Evolutionary conservation across 1,140 invertebrate genomes (phyloP).

Genomic region (Alviniconcha marisindica): DNA sequence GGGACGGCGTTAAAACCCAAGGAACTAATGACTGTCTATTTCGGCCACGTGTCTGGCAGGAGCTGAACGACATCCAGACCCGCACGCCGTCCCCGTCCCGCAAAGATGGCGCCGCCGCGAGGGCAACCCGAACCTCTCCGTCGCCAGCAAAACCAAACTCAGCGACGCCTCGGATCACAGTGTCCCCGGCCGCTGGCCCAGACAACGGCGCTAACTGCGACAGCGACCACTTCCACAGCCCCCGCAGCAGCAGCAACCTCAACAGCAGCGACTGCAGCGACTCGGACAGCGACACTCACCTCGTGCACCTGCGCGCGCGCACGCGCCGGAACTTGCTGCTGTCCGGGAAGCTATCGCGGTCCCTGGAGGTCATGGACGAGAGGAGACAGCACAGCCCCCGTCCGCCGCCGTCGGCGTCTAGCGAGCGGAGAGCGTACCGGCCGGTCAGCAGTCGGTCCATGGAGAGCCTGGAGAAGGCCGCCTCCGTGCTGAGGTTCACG

Average conservation of each 20-base stretch:
- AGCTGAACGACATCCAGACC: conserved; percentile 21
- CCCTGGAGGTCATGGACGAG: conserved; percentile 22
- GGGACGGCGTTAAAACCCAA: background rate
- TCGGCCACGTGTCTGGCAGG: too few relatives aligned
- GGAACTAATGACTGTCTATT: too few relatives aligned
- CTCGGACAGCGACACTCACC: background rate
- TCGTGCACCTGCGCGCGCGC: conserved; percentile 15
- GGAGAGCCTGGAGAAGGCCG: conserved; percentile 18
- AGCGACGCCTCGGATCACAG: conserved; percentile 12
- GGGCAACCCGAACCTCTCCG: background rate
- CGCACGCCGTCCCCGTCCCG: conserved; percentile 1
- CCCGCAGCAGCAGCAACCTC: background rate
- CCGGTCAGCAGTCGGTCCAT: conserved; percentile 24
- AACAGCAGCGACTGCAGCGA: background rate
- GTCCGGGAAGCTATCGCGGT: conserved; percentile 9
- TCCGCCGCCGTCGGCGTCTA: background rate
- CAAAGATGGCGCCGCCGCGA: background rate
- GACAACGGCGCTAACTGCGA: background rate
- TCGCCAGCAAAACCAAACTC: too few relatives aligned
- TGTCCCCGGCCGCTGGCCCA: background rate
- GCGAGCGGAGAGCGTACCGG: background rate
- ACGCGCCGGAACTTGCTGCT: conserved; percentile 24
- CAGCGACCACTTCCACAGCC: background rate
- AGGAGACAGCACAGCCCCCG: background rate
- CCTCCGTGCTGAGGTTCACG: background rate